These are phyloP conservation scores for Apeltes quadracus DNA, from an alignment of 2,113 vertebrate genomes.

Conservation along the genomic window DNA sequence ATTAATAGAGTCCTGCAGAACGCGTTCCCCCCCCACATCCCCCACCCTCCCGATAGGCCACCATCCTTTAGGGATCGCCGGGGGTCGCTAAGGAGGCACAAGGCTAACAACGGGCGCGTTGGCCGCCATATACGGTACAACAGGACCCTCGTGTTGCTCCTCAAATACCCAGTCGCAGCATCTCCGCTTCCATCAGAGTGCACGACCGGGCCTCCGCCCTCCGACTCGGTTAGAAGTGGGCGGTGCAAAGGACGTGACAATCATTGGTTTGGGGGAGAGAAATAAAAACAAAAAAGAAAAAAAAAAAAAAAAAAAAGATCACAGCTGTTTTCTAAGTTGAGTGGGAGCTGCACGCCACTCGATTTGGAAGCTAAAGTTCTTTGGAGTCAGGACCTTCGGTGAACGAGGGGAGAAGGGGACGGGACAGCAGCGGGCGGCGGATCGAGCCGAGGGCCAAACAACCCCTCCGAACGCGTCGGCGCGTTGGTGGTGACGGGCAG, in stretches of 20 bases:
- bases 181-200: slow-evolving; percentile 1
- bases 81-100: slow-evolving; percentile 60
- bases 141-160: slow-evolving; percentile 15
- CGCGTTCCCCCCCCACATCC: too few relatives aligned
- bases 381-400: slow-evolving; percentile 29
- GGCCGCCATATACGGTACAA: slow-evolving; percentile 10
- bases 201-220: not conserved
- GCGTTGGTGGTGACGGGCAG: not conserved
- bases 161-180: not conserved
- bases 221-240: slow-evolving; percentile 23
- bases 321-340: slow-evolving; percentile 36
- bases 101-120: slow-evolving; percentile 39
- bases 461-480: not conserved
- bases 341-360: slow-evolving; percentile 42
- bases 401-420: not conserved
- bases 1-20: slow-evolving; percentile 10
- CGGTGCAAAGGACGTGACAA: slow-evolving; percentile 59
- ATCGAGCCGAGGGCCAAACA: not conserved
- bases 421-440: not conserved
- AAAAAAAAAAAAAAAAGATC: not conserved
- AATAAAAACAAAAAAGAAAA: too few relatives aligned
- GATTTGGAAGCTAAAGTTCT: slow-evolving; percentile 32
- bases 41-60: slow-evolving; percentile 19
- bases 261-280: slow-evolving; percentile 39
- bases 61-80: slow-evolving; percentile 55